Conservation (phyloP, 1,140 invertebrate species). For the Frieseomelitta varia region DNA sequence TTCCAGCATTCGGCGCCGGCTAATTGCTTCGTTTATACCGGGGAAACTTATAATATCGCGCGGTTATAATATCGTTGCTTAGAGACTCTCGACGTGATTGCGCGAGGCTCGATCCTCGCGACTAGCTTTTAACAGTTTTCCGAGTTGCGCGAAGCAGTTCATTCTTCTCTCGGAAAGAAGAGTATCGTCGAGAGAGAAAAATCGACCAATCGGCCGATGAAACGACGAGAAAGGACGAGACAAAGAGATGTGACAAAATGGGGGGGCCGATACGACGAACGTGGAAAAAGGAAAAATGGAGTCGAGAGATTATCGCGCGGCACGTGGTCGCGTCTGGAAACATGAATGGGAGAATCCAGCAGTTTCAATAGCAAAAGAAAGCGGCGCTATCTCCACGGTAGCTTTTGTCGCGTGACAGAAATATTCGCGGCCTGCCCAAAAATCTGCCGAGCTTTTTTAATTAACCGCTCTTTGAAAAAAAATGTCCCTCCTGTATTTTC, state of each 20-base stretch:
- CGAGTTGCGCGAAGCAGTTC: too few relatives aligned
- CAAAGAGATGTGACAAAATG: neutral
- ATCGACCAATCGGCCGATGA: slow-evolving; percentile 17
- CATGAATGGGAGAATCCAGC: slow-evolving; percentile 35
- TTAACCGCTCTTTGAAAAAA: slow-evolving; percentile 28
- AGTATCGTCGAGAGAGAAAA: neutral
- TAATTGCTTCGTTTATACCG: slow-evolving; percentile 33
- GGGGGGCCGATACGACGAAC: neutral
- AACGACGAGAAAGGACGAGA: neutral
- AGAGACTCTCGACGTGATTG: neutral
- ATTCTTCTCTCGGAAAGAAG: too few relatives aligned
- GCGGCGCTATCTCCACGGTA: slow-evolving; percentile 8
- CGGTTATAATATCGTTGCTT: neutral
- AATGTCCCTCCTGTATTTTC: neutral
- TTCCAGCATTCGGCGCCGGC: slow-evolving; percentile 6
- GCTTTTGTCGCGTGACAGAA: slow-evolving; percentile 20
- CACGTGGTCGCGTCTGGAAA: slow-evolving; percentile 26
- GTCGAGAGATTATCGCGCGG: slow-evolving; percentile 40
- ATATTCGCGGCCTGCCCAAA: slow-evolving; percentile 4
- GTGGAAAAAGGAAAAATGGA: slow-evolving; percentile 16
- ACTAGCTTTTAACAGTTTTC: neutral
- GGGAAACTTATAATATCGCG: neutral
- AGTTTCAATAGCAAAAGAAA: slow-evolving; percentile 28
- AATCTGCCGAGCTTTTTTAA: slow-evolving; percentile 10
- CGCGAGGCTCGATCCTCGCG: neutral